Base-by-base conservation (phyloP, 2,888 invertebrate species). In the Petrolisthes cinctipes region DNA sequence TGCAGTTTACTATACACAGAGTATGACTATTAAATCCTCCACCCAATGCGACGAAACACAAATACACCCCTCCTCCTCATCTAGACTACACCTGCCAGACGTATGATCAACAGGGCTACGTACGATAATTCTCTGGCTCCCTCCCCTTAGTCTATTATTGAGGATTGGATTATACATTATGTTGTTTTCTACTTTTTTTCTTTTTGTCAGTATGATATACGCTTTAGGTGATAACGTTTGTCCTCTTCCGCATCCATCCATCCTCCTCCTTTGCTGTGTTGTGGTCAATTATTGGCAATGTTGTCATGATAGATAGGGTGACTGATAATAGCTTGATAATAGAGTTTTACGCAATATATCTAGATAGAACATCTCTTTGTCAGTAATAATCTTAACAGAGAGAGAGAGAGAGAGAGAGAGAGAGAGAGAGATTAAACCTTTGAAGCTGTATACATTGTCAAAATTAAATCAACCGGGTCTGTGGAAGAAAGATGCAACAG, bases 21-120 rank as follows among this genome's bases (percentile, higher is more conserved):
- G n/a, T 17, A 80, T 57, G 80, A 80, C 80, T 37, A 37, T 37
- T 37, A 37, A 37, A 37, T 37, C 37, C 37, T 37, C 37, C 37
- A 37, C 37, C 37, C 37, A 37, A 37, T 37, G 37, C 37, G 37
- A 37, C 37, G 37, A 37, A 37, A 37, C 37, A 37, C 37, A 37
- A 0, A 37, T 37, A 37, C 37, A 37, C 37, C 37, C 37, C 37
- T 37, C 37, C 37, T 37, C 37, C 37, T 37, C 37, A 78, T 9
- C 54, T n/a, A 11, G 20, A 11, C 53, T 54, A 54, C 11, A 20
- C 56, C 17, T 80, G 80, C 80, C 80, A 80, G 80, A 80, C 80
- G 80, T 80, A 80, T 56, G 80, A 80, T 54, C 61, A 20, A 53
- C 76, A 54, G 61, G 20, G 23, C 80, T 80, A 7, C 23, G n/a